Conservation (phyloP, 2,797 vertebrate species). For the Calcarius lapponicus region DNA sequence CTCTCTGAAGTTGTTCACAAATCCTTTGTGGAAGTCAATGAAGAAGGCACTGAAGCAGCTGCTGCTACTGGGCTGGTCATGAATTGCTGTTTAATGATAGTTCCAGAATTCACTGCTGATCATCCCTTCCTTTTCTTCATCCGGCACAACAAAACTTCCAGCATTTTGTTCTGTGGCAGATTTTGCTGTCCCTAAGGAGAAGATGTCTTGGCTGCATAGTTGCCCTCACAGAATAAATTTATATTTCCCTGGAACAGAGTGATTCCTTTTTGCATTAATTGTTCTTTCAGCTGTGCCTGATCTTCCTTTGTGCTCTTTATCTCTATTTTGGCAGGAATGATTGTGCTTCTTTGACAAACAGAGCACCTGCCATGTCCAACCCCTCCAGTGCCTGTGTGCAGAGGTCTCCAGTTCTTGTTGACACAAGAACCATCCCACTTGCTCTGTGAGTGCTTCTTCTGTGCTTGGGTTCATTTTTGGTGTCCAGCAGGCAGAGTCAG, state of each 20-base stretch:
- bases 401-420: background rate
- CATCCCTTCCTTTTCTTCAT: slow-evolving; percentile 94
- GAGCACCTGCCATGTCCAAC: background rate
- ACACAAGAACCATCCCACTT: background rate
- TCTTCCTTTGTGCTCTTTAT: background rate
- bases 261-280: background rate
- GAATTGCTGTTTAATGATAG: too few relatives aligned
- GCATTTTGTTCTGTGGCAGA: slow-evolving; percentile 86
- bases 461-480: background rate
- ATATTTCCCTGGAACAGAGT: background rate
- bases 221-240: accelerated
- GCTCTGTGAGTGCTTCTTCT: accelerated
- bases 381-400: background rate
- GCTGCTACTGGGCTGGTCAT: too few relatives aligned
- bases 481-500: background rate
- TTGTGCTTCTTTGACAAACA: background rate
- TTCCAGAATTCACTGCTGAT: slow-evolving; percentile 76
- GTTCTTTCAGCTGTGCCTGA: background rate
- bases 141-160: slow-evolving; percentile 77
- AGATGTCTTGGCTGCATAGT: background rate
- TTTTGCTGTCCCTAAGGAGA: slow-evolving; percentile 76
- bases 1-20: slow-evolving; percentile 89
- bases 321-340: background rate
- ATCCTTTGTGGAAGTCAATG: slow-evolving; percentile 62
- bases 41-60: slow-evolving; percentile 79